Evolutionary conservation across 2,888 invertebrate species (phyloP).

Genomic region (Sipunculus nudus): DNA sequence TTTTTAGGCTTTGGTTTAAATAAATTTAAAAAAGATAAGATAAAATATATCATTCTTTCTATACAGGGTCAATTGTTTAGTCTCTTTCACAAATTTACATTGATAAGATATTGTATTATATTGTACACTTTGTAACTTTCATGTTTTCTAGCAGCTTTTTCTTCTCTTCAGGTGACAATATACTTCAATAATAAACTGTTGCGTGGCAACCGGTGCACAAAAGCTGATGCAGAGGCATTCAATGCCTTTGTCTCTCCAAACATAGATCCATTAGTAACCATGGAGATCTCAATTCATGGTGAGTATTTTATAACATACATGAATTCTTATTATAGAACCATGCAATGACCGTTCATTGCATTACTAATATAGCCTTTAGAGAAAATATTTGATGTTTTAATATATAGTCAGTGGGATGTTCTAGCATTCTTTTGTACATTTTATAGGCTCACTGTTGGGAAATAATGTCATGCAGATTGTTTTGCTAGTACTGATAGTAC

Average conservation of each 20-base stretch:
- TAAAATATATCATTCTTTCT: too few species aligned
- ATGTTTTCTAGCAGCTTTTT: neutral
- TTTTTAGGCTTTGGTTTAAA: too few species aligned
- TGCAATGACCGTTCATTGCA: neutral
- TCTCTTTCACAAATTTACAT: too few species aligned
- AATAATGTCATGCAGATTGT: too few species aligned
- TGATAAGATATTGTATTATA: neutral
- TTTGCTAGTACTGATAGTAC: too few species aligned
- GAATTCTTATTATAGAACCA: neutral
- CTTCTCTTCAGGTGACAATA: slow-evolving; percentile 70
- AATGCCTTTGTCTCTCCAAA: slow-evolving; percentile 91
- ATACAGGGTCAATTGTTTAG: too few species aligned
- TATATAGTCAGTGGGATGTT: too few species aligned
- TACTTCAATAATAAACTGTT: slow-evolving; percentile 88
- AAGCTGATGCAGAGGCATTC: slow-evolving; percentile 71
- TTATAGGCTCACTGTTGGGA: too few species aligned
- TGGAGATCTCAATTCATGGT: slow-evolving; percentile 71
- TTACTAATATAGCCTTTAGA: neutral
- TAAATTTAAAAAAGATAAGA: too few species aligned
- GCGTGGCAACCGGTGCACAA: slow-evolving; percentile 88
- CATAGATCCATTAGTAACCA: slow-evolving; percentile 80
- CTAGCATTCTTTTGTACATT: too few species aligned
- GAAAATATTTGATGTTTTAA: too few species aligned
- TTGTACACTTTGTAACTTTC: neutral
- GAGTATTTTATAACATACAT: neutral